These are phyloP conservation scores for Agrochola circellaris DNA, from an alignment of 2,888 invertebrate genomes.

Conservation along the genomic window DNA sequence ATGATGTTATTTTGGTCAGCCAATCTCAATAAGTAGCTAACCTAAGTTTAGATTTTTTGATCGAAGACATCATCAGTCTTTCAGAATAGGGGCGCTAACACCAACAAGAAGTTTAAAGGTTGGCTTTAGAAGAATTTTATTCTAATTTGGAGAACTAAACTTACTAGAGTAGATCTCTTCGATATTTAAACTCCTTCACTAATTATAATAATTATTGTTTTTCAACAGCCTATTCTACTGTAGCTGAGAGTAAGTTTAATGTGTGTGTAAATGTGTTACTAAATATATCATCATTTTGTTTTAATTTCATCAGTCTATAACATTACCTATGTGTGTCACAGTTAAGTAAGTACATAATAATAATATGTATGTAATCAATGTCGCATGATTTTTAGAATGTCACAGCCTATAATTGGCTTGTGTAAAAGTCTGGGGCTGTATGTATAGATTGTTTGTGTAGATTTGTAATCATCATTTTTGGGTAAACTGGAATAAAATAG, in stretches of 20 bases:
- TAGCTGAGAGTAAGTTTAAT: constrained; percentile 48
- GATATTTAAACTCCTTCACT: background rate
- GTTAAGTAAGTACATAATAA: background rate
- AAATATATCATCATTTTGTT: constrained; percentile 32
- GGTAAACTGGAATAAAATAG: background rate
- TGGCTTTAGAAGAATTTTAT: background rate
- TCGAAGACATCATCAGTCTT: background rate
- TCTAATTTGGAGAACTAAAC: background rate
- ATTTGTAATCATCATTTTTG: background rate
- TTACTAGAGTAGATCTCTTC: background rate
- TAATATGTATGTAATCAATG: background rate
- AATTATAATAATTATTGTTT: constrained; percentile 26
- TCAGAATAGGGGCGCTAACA: no score
- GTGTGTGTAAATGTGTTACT: constrained; percentile 43
- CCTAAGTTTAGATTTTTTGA: background rate
- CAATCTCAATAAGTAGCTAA: background rate
- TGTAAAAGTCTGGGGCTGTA: background rate
- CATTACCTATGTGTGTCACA: background rate
- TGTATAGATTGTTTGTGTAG: background rate
- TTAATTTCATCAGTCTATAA: constrained; percentile 38
- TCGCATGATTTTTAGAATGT: background rate
- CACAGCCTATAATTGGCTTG: background rate
- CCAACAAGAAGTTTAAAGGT: background rate
- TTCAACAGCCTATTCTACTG: constrained; percentile 42
- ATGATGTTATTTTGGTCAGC: background rate